phyloP scores from a whole-genome alignment of 2,113 vertebrate genomes.

The Hystrix brachyura region DNA sequence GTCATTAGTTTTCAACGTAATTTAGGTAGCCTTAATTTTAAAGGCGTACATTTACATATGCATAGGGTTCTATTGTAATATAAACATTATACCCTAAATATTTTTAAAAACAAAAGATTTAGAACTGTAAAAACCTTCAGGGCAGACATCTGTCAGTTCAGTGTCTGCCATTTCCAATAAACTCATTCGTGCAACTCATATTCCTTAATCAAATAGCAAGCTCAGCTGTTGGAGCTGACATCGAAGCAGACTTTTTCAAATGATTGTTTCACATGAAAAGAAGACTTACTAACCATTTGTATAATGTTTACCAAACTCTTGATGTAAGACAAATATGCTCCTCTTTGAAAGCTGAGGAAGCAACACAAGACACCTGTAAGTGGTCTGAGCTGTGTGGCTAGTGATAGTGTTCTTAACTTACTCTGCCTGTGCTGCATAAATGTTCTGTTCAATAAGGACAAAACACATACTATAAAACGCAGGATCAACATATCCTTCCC shows the following conservation, averaged over 20 bases:
- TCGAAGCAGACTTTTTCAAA: slow-evolving; percentile 65
- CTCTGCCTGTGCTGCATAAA: slow-evolving; percentile 66
- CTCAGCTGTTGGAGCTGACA: slow-evolving; percentile 61
- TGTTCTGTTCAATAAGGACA: slow-evolving; percentile 52
- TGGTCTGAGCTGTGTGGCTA: not conserved
- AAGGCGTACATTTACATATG: slow-evolving; percentile 61
- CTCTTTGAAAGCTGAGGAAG: slow-evolving; percentile 21
- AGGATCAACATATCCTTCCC: slow-evolving; percentile 49
- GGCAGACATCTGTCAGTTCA: slow-evolving; percentile 22
- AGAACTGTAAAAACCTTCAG: slow-evolving; percentile 50
- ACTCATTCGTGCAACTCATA: slow-evolving; percentile 37
- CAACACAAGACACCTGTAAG: not conserved
- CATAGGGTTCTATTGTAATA: not conserved
- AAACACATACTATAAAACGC: not conserved
- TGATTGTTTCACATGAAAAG: slow-evolving; percentile 42
- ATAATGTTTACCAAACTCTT: not conserved
- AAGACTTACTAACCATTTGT: slow-evolving; percentile 56
- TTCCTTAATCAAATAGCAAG: slow-evolving; percentile 67
- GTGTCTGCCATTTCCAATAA: slow-evolving; percentile 49
- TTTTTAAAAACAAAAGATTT: slow-evolving; percentile 73
- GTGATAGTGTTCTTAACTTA: not conserved
- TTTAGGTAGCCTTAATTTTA: slow-evolving; percentile 54
- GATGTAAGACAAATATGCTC: slow-evolving; percentile 24
- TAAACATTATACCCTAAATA: slow-evolving; percentile 61
- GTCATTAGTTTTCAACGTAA: slow-evolving; percentile 66